Percentiles rank a stretch among this genome's conserved stretches.
Conservation (phyloP, 2,888 invertebrate species). For the Laothoe populi region DNA sequence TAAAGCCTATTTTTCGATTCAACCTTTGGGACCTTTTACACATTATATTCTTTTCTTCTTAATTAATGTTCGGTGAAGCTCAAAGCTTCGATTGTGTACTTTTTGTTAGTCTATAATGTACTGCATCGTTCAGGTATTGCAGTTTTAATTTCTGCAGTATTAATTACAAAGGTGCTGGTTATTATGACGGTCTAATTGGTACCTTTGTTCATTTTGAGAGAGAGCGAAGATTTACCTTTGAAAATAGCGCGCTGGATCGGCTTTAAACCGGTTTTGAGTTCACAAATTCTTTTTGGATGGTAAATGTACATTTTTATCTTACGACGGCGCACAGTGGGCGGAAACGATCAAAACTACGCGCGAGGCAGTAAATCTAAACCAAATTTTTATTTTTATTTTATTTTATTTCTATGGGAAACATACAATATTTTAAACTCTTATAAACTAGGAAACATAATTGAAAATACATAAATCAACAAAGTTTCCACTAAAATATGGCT, state of each 20-base stretch:
- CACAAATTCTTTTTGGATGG: neutral
- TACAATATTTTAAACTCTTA: no score
- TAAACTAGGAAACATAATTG: no score
- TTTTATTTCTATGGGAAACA: no score
- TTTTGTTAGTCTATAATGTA: slow-evolving; percentile 60
- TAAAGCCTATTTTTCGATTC: slow-evolving; percentile 48
- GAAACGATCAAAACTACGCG: no score
- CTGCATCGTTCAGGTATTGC: slow-evolving; percentile 59
- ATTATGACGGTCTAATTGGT: slow-evolving; percentile 73
- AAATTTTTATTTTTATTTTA: no score
- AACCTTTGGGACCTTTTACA: slow-evolving; percentile 52
- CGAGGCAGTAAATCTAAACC: no score
- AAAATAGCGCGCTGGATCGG: slow-evolving; percentile 52
- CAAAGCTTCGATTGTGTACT: slow-evolving; percentile 74
- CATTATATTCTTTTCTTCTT: slow-evolving; percentile 64
- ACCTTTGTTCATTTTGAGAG: slow-evolving; percentile 64
- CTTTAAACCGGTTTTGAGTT: slow-evolving; percentile 45
- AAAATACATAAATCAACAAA: no score
- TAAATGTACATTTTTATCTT: slow-evolving; percentile 14
- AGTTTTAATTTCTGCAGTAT: slow-evolving; percentile 76
- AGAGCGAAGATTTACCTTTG: slow-evolving; percentile 60
- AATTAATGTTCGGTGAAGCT: slow-evolving; percentile 78
- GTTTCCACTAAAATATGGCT: no score
- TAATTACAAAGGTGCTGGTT: slow-evolving; percentile 73
- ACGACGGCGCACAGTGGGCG: no score